A percentile compares a stretch with the other conserved stretches of the same genome.
Evolutionary conservation across 1,140 invertebrate genomes (phyloP).

Genomic region (Meloidogyne exigua): DNA sequence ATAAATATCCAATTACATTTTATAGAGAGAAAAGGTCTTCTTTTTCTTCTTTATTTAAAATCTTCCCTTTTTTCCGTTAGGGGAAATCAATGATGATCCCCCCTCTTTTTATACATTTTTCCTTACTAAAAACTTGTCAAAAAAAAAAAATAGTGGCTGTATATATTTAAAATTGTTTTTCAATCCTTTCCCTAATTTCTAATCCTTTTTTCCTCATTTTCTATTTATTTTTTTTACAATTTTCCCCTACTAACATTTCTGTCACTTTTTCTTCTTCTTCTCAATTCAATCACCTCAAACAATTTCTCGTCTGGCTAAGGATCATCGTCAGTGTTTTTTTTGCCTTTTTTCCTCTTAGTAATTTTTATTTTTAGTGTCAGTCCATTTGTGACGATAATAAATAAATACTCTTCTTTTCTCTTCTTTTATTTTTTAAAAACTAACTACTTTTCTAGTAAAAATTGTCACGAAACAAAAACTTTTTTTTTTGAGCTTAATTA

Average conservation of each 20-base stretch:
- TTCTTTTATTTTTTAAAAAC: neutral
- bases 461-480: neutral
- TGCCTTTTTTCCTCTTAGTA: neutral
- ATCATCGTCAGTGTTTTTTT: neutral
- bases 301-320: neutral
- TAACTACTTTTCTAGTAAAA: neutral
- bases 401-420: too few relatives aligned
- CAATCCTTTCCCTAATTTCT: neutral
- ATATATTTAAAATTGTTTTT: neutral
- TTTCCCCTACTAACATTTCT: neutral
- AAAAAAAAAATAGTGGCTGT: neutral
- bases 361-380: slow-evolving; percentile 1
- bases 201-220: neutral
- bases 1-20: too few relatives aligned
- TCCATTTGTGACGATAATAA: neutral
- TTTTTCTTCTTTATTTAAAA: too few relatives aligned
- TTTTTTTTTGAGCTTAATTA: neutral
- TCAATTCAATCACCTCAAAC: neutral
- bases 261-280: neutral
- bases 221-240: neutral
- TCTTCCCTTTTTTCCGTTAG: too few relatives aligned
- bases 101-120: neutral
- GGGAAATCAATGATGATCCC: neutral
- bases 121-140: neutral
- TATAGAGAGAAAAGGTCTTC: too few relatives aligned